These are phyloP conservation scores for Gambusia holbrooki DNA, from an alignment of 2,113 vertebrate genomes.

Conservation along the genomic window DNA sequence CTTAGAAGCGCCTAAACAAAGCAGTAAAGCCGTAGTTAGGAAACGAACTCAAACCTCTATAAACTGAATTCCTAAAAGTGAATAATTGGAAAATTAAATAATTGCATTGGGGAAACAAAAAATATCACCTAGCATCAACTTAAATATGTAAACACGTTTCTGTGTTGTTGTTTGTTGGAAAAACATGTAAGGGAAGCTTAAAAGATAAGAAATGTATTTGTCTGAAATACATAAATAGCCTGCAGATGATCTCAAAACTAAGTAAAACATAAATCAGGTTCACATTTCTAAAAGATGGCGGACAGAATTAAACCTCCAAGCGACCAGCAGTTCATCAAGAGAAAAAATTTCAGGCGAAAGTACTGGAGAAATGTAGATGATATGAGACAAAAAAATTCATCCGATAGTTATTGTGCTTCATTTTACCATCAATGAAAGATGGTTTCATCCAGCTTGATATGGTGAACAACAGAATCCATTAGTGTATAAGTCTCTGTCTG, in stretches of 20 bases:
- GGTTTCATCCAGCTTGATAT: neutral
- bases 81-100: neutral
- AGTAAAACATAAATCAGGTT: neutral
- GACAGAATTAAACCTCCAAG: neutral
- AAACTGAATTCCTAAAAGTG: neutral
- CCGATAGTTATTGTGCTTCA: neutral
- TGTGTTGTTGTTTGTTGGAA: slow-evolving; percentile 27
- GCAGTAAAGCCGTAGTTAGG: too few relatives aligned
- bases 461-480: neutral
- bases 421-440: neutral
- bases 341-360: neutral
- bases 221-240: neutral
- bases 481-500: neutral
- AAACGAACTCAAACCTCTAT: neutral
- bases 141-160: slow-evolving; percentile 8
- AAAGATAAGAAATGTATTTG: neutral
- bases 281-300: neutral
- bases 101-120: neutral
- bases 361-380: neutral
- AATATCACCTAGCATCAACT: neutral
- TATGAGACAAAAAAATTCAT: neutral
- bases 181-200: neutral
- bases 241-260: neutral
- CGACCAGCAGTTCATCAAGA: neutral
- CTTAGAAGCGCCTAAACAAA: neutral